phyloP scores from a whole-genome alignment of 2,113 vertebrate genomes.

The Malurus elegans region DNA sequence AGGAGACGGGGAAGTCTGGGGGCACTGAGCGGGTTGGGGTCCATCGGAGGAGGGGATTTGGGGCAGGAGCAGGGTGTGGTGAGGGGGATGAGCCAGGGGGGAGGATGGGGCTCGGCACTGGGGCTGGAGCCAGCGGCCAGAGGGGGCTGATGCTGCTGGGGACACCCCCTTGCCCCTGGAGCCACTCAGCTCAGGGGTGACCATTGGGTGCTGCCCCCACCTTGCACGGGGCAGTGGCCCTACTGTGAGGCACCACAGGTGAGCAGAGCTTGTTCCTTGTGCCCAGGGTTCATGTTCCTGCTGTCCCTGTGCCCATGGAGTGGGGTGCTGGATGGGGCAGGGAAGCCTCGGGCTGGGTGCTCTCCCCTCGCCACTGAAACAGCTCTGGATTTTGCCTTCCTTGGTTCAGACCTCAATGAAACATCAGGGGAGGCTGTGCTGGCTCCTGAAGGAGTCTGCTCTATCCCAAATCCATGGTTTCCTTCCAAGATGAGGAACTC shows the following conservation, averaged over 20 bases:
- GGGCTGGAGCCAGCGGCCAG: rapidly evolving
- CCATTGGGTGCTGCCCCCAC: not conserved
- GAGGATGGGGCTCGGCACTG: not conserved
- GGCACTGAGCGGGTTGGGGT: not conserved
- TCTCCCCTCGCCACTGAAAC: not conserved
- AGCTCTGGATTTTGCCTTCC: not conserved
- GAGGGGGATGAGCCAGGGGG: not conserved
- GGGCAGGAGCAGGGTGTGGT: not conserved
- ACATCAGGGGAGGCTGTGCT: not conserved
- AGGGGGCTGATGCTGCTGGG: not conserved
- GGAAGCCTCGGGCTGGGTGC: not conserved
- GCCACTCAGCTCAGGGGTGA: not conserved
- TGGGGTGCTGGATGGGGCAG: not conserved
- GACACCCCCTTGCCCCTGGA: not conserved
- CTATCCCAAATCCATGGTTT: not conserved
- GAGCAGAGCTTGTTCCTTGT: not conserved
- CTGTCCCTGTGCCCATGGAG: not conserved
- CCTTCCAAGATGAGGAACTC: not conserved
- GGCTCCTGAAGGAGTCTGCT: not conserved
- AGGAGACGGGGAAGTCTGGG: not conserved
- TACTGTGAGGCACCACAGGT: not conserved
- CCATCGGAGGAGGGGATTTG: not conserved
- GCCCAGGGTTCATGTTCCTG: not conserved
- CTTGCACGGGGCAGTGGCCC: not conserved
- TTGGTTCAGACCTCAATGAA: not conserved